These are phyloP conservation scores for Masnerella sp. DNA, from an alignment of 2,888 invertebrate species.

Conservation along the genomic window DNA sequence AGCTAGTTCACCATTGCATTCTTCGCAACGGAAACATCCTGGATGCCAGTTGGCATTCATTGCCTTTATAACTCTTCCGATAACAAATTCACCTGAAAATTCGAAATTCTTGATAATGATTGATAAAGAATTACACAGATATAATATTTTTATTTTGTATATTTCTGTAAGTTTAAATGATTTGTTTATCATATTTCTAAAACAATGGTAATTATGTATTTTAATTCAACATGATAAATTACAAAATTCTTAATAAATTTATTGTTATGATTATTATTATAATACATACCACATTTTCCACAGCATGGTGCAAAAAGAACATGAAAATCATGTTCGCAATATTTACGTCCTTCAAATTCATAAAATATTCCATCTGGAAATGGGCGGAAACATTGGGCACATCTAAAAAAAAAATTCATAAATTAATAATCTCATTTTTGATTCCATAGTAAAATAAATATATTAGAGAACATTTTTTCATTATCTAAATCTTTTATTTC, in stretches of 20 bases:
- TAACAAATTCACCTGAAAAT: constrained; percentile 93
- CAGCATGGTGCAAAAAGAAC: constrained; percentile 96
- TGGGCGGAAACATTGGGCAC: constrained; percentile 98
- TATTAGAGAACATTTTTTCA: no score
- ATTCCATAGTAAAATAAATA: no score
- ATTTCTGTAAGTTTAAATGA: no score
- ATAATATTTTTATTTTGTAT: neutral
- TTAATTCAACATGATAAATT: no score
- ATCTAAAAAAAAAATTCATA: constrained; percentile 79
- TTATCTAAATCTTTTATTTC: neutral
- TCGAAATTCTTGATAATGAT: no score
- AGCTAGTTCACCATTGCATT: constrained; percentile 93
- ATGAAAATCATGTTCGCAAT: constrained; percentile 99
- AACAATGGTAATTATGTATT: no score
- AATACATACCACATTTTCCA: constrained; percentile 83
- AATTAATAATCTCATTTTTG: neutral
- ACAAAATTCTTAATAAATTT: no score
- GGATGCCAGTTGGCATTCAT: constrained; percentile 99
- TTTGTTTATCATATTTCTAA: no score
- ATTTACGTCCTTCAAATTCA: constrained; percentile 99
- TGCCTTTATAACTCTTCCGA: constrained; percentile 99
- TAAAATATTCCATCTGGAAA: constrained; percentile 99
- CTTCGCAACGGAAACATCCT: constrained; percentile 96
- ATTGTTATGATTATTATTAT: neutral
- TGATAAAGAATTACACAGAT: no score